phyloP scores from a whole-genome alignment of 1,140 invertebrate species.

The Adelges cooleyi region DNA sequence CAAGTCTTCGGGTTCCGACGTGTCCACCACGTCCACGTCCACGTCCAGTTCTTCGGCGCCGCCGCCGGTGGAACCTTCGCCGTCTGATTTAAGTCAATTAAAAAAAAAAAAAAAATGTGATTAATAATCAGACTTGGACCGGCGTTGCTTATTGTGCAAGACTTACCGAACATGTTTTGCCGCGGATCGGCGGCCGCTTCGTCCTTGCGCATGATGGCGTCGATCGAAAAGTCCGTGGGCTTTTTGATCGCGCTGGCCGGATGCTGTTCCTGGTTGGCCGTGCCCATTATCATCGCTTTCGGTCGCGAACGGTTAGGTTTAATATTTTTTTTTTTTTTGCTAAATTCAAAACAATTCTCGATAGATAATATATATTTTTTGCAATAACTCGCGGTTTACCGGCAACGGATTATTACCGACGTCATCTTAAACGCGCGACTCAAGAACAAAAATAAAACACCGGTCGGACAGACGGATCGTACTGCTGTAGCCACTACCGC shows the following conservation, averaged over 20 bases:
- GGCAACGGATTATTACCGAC: too few species aligned
- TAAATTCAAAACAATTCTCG: too few species aligned
- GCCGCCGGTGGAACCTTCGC: slow-evolving; percentile 17
- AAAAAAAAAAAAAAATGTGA: slow-evolving; percentile 21
- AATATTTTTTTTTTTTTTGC: too few species aligned
- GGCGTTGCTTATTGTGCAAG: slow-evolving; percentile 24
- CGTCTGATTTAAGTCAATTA: background rate
- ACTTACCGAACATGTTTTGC: slow-evolving; percentile 33
- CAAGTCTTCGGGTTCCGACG: slow-evolving; percentile 38
- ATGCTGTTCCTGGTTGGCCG: slow-evolving; percentile 32
- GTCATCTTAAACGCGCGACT: too few species aligned
- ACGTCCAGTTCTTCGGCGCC: slow-evolving; percentile 37
- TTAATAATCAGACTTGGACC: slow-evolving; percentile 4
- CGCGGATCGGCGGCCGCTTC: slow-evolving; percentile 34
- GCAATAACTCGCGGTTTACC: too few species aligned
- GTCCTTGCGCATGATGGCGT: slow-evolving; percentile 79
- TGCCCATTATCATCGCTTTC: slow-evolving; percentile 30
- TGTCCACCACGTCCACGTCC: slow-evolving; percentile 41
- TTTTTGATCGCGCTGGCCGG: slow-evolving; percentile 37
- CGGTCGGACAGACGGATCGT: too few species aligned
- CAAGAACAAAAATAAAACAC: too few species aligned
- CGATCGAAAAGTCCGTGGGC: slow-evolving; percentile 86
- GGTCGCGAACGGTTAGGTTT: too few species aligned
- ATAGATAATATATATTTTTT: too few species aligned
- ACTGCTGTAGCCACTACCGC: background rate